Evolutionary conservation across 2,888 invertebrate species (phyloP).

Genomic region (Luffia ferchaultella): DNA sequence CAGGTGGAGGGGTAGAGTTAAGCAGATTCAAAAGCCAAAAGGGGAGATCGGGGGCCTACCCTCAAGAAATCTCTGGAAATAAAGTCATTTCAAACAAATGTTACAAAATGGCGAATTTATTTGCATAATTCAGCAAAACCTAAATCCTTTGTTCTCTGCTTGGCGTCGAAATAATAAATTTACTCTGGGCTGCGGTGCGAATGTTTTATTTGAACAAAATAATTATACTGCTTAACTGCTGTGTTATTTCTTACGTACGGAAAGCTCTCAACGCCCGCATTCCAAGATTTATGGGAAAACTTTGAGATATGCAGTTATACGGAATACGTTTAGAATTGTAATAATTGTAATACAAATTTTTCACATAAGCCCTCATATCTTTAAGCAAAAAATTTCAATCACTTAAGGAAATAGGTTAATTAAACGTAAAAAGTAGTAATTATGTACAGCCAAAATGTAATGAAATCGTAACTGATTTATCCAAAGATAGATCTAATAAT

Average conservation of each 20-base stretch:
- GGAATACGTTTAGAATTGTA: too few species aligned
- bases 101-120: constrained; percentile 65
- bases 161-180: constrained; percentile 59
- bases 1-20: constrained; percentile 16
- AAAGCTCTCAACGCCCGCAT: neutral
- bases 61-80: constrained; percentile 59
- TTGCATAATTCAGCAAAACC: constrained; percentile 62
- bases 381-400: too few species aligned
- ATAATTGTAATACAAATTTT: too few species aligned
- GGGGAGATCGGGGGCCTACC: constrained; percentile 45
- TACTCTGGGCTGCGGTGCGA: constrained; percentile 52
- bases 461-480: too few species aligned
- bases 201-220: constrained; percentile 25
- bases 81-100: constrained; percentile 64
- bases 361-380: too few species aligned
- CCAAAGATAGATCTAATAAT: too few species aligned
- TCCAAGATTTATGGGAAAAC: neutral
- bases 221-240: neutral
- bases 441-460: too few species aligned
- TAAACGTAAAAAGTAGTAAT: too few species aligned
- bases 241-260: neutral
- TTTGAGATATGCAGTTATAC: neutral
- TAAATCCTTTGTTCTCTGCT: constrained; percentile 60
- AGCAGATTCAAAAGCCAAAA: constrained; percentile 43
- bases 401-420: too few species aligned